Evolutionary conservation across 1,140 invertebrate species (phyloP), one percentile per base, ranked within the genome.

Genomic region (Delia radicum): DNA sequence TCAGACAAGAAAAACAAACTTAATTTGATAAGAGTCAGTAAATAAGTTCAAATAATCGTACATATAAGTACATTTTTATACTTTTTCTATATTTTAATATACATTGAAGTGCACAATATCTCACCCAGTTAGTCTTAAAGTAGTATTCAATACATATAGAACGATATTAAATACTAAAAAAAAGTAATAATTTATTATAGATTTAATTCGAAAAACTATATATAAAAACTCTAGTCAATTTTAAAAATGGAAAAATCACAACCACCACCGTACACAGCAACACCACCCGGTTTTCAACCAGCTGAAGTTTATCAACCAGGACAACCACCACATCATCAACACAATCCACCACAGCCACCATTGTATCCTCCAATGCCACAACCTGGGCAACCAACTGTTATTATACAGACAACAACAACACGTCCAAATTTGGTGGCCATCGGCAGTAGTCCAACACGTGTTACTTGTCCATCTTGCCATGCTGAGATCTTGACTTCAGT

Each of bases 401-500:
- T 83, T 85, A 77, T 92, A 87, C 79, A 87, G 85, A 84, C 82
- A 46, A 42, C n/a, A 37, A 84, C 83, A 28, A 82, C 81, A 55
- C 78, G 78, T 29, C 79, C 81, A 2, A 80, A 80, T 28, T 18
- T 82, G 46, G 77, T 81, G 29, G 80, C 80, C 18, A 80, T 90
- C 71, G 89, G 89, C 29, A 86, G 87, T 0, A 82, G 87, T 1
- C 80, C 89, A 3, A 83, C 87, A 37, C 76, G 78, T 10, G 78
- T 89, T 55, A 83, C 77, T 0, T 92, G 91, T 77, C 91, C 91
- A 2, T 82, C 88, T 29, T 92, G 91, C 75, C 88, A 88, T 2
- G 85, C 86, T 0, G 82, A 87, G 12, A 88, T 91, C 42, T 77
- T 83, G 3, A 90, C 91, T 0, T 81, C 81, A 21, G 83, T 91